Evolutionary conservation across 2,113 vertebrate genomes (phyloP), one percentile per base, ranked within the genome.

Genomic region (Nanger granti): DNA sequence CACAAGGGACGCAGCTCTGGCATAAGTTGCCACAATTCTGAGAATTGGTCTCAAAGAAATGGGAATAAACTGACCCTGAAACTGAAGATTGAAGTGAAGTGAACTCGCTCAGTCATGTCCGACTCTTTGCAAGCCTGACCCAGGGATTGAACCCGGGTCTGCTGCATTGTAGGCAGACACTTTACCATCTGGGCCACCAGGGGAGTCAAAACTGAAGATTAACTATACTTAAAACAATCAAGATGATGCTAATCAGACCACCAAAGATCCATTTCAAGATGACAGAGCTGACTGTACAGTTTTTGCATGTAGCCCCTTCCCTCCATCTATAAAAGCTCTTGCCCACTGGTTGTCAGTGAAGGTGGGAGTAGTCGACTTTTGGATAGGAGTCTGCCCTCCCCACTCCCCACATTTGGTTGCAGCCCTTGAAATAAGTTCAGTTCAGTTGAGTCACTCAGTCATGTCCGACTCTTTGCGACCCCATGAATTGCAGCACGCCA

Each of bases 71-170:
- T 64, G 60, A 64, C 60, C 60, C 29, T 64, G 62, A 64, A 64
- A 64, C 31, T 8, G 31, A 66, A 66, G 7, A 66, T 0, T 66
- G 62, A 66, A 64, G 62, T 64, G 60, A 62, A 62, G 60, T 62
- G 31, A 66, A 34, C 6, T 66, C 0, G 7, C 7, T 17, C 31
- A 34, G 62, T 34, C 3, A 7, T 34, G 31, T 66, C 62, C 1
- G 0, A 66, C 62, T 34, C 62, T 64, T 64, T 34, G 62, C 31
- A 17, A 66, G 3, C 14, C 62, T 3, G 29, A 64, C 62, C 29
- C 13, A 64, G 29, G 62, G 62, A 31, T 64, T 0, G 0, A 64
- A 64, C 29, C 14, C 0, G 0, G 29, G 62, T 64, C 62, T 64
- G 13, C 7, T 0, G 1, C 6, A 64, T 34, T 64, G 62, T 7